These are phyloP conservation scores for Merluccius polli DNA, from an alignment of 2,797 vertebrate species.

Conservation along the genomic window DNA sequence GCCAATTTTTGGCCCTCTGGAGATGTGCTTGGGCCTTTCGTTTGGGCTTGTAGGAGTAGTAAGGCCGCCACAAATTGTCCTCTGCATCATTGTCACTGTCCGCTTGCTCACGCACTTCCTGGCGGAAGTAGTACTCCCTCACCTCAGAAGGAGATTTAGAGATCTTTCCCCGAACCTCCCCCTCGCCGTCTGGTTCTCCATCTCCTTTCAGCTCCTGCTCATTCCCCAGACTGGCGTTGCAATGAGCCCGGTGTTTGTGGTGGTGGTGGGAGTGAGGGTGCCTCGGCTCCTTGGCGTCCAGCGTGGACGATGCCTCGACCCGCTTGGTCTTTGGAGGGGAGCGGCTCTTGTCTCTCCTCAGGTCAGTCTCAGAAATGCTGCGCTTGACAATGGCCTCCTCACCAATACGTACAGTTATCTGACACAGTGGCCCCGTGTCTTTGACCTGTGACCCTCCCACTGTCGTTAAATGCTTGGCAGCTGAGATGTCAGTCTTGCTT, in stretches of 20 bases:
- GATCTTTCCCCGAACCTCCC: conserved; percentile 53
- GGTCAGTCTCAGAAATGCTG: conserved; percentile 88
- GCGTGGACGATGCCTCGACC: conserved; percentile 50
- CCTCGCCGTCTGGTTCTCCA: conserved; percentile 41
- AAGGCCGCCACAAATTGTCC: conserved; percentile 88
- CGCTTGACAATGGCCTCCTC: conserved; percentile 91
- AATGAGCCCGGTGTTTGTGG: conserved; percentile 69
- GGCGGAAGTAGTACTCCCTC: conserved; percentile 77
- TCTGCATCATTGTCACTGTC: conserved; percentile 80
- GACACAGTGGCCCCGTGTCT: conserved; percentile 80
- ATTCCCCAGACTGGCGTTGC: conserved; percentile 51
- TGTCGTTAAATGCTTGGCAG: conserved; percentile 73
- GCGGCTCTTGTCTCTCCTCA: conserved; percentile 78
- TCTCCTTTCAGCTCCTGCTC: conserved; percentile 38
- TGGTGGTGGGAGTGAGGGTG: conserved; percentile 70
- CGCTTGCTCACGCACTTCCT: conserved; percentile 73
- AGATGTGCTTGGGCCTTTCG: conserved; percentile 71
- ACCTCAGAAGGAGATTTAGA: conserved; percentile 62
- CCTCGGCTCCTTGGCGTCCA: conserved; percentile 61
- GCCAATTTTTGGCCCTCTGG: conserved; percentile 81
- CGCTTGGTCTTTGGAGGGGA: conserved; percentile 72
- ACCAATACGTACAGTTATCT: conserved; percentile 89
- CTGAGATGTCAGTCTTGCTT: conserved; percentile 72
- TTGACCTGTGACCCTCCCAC: conserved; percentile 68
- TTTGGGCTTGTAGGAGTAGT: conserved; percentile 91